phyloP scores from a whole-genome alignment of 2,113 vertebrate genomes.

The Pterocles gutturalis region DNA sequence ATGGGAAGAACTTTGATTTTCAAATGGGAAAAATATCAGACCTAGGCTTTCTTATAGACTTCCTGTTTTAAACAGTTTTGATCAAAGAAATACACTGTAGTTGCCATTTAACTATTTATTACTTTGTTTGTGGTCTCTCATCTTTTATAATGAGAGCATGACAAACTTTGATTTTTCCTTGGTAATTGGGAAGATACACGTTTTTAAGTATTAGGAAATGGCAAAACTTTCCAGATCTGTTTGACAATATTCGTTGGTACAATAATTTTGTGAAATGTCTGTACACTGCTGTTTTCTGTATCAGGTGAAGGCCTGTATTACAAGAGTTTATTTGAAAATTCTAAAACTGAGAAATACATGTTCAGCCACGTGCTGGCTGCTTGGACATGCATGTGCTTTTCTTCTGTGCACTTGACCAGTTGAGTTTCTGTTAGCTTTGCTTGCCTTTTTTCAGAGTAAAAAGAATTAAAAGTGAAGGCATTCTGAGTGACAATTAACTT shows the following conservation, averaged over 20 bases:
- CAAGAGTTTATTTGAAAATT: not conserved
- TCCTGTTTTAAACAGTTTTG: not conserved
- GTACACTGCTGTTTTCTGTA: not conserved
- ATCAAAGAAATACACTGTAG: not conserved
- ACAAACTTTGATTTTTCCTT: not conserved
- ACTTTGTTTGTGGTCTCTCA: not conserved
- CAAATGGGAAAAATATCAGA: not conserved
- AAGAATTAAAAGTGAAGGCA: not conserved
- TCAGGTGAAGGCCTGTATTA: not conserved
- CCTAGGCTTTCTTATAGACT: not conserved
- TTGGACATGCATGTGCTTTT: not conserved
- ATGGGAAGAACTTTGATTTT: not conserved
- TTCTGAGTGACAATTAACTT: not conserved
- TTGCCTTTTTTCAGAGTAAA: not conserved
- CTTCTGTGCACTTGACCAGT: not conserved
- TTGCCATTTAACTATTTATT: not conserved
- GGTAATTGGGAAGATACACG: not conserved
- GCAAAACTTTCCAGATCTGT: not conserved
- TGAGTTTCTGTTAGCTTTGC: not conserved
- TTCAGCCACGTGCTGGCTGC: not conserved
- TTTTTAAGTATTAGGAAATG: not conserved
- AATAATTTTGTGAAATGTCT: not conserved
- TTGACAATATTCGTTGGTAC: not conserved
- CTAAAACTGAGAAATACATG: not conserved
- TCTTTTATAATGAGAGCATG: not conserved